Conservation (phyloP, 2,888 invertebrate genomes). For the Heliconius charithonia region DNA sequence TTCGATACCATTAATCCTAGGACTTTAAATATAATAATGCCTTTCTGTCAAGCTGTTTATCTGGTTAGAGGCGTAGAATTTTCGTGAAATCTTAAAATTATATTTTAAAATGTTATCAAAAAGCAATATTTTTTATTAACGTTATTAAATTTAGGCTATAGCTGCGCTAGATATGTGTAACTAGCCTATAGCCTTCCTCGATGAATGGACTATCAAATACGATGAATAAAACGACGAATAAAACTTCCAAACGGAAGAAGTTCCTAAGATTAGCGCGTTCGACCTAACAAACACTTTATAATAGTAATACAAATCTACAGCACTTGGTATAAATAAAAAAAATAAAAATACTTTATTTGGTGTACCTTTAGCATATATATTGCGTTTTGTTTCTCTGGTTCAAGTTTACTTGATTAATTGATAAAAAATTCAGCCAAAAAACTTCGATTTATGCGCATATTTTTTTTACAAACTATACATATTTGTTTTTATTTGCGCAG, state of each 20-base stretch:
- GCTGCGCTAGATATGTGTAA: no score
- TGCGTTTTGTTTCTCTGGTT: neutral
- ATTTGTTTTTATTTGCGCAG: conserved; percentile 24
- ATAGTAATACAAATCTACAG: neutral
- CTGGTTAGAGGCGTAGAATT: neutral
- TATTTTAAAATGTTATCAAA: no score
- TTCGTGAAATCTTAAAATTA: neutral
- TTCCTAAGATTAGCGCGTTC: neutral
- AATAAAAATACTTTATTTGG: no score
- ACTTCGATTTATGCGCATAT: neutral
- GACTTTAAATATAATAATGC: neutral
- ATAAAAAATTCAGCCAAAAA: neutral
- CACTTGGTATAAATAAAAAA: no score
- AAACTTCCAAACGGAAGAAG: neutral
- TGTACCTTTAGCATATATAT: no score
- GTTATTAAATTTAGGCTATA: no score
- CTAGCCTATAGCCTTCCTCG: neutral
- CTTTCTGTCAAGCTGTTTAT: neutral
- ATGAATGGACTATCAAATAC: neutral
- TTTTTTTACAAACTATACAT: neutral
- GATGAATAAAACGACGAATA: no score
- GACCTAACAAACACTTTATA: neutral
- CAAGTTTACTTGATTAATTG: neutral
- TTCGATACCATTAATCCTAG: neutral
- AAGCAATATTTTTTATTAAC: no score